Base-by-base conservation (phyloP, 2,888 invertebrate genomes). In the Drosophila imparisetae region DNA sequence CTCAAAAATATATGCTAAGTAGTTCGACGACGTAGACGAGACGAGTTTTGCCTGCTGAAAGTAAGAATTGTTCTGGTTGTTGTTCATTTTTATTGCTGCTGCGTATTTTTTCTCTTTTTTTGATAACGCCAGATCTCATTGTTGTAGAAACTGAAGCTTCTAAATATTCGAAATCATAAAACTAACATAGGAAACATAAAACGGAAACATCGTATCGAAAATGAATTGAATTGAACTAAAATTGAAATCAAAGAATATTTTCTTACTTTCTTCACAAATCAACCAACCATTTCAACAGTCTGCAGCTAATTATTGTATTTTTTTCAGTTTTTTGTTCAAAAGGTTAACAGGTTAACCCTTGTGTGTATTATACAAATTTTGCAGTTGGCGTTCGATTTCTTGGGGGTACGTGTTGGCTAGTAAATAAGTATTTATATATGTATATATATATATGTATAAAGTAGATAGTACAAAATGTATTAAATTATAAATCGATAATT, bases 371-470 rank as follows among this genome's bases (percentile, higher is more conserved):
- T 50, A 55, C 38, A n/a, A 71, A 64, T 66, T 77, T 73, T 70
- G 60, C 55, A 66, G 66, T 81, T 91, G 93, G 92, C 92, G 90
- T 80, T 92, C 89, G 93, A 93, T 93, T 93, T 93, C 93, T 93
- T 93, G 93, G 92, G 92, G 90, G 53, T 76, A 89, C 74, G 86
- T 90, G 88, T 85, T 77, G 60, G 27, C 53, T 72, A 54, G 24
- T n/a, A 45, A 45, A 38, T 38, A 38, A 29, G 27, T 29, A 8
- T 55, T n/a, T 55, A n/a, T 27, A 27, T 54, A 38, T 36, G 50
- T 40, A 29, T 38, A 29, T n/a, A 38, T 29, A 24, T 4, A 27
- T 48, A 59, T 27, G 29, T 49, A 49, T n/a, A 50, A 21, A 24
- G 54, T 61, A 34, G 36, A 60, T 48, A 34, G 45, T 30, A 40